Base-by-base conservation (phyloP, 2,888 invertebrate genomes). In the Cepaea hortensis region DNA sequence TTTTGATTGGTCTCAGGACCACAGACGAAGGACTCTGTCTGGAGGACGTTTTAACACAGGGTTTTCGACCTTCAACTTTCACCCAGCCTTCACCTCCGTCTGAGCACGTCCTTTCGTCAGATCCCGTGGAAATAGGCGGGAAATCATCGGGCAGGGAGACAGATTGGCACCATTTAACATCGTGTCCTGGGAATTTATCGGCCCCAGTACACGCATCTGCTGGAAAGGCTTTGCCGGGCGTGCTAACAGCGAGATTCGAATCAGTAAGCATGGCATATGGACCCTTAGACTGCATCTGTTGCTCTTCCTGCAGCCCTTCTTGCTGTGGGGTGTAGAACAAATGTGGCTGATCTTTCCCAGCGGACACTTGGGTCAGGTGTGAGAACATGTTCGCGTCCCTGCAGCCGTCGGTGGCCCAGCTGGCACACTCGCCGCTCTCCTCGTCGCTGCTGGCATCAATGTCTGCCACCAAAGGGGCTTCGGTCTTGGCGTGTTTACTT, bases 31-130 rank as follows among this genome's bases (percentile, higher is more conserved):
- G 50, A 23, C 48, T 72, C 3, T 62, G 80, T 48, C 55, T 72
- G 35, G 55, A 23, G 15, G 46, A 3, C 23, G 70, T 72, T 35
- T 76, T 70, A 76, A 68, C n/a, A 18, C 76, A 35, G 23, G 65
- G 81, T 35, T 82, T 86, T 35, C 81, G 23, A 65, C 82, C 68
- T 68, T 81, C 86, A 3, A 86, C 86, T 70, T 82, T 86, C 0
- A 86, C 86, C 86, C 86, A 86, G 0, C 86, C 86, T 23, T 86
- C 86, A 50, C 81, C 81, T 15, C 23, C 18, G 20, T 81, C 86
- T 46, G 75, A 55, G 77, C 35, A 46, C 3, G 48, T 23, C 20
- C 75, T 86, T n/a, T 81, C 86, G 9, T 86, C 86, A 9, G 61
- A 81, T 46, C 50, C 73, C 5, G 75, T 62, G 3, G 81, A 73